Evolutionary conservation across 2,888 invertebrate genomes (phyloP), one percentile per base, ranked within the genome.

Genomic region (Cephus pygmeus): DNA sequence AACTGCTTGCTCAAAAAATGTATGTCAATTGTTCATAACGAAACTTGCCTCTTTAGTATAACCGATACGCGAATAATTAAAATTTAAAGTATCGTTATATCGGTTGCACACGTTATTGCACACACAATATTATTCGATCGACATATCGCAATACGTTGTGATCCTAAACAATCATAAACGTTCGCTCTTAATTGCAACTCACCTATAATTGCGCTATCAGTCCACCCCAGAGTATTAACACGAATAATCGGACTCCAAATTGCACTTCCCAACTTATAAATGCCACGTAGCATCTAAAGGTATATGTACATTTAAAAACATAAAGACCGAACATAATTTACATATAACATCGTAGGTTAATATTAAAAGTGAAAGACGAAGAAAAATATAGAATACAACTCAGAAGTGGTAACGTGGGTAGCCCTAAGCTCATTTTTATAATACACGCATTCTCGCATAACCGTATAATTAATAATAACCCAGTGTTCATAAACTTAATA

Each of bases 241-340:
- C 36, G 76, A 75, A 77, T 69, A 76, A 80, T 69, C 71, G 77
- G 75, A 73, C 69, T 77, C 77, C 81, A 79, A 85, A 90, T 90
- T 90, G 89, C 89, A 90, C 89, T 87, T 86, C 85, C 89, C 88
- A 87, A 83, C 77, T 84, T 81, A 79, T 82, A 84, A 85, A 85
- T 85, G 84, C 82, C 81, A 76, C 77, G 76, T 81, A 77, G 79
- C 81, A 79, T 56, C 69, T 69, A 76, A 69, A 69, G 73, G 68
- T 77, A 73, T 75, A 80, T 77, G 69, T 81, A 75, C 68, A 83
- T 81, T 79, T 76, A 69, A 73, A 80, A 77, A 74, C 71, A 69
- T 76, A 75, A 76, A 77, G 69, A 31, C 34, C 77, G 68, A 75
- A 76, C 75, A 73, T 34, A 74, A 73, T 77, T 77, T 73, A 73